phyloP scores from a whole-genome alignment of 2,888 invertebrate species.

The Spialia ferax region DNA sequence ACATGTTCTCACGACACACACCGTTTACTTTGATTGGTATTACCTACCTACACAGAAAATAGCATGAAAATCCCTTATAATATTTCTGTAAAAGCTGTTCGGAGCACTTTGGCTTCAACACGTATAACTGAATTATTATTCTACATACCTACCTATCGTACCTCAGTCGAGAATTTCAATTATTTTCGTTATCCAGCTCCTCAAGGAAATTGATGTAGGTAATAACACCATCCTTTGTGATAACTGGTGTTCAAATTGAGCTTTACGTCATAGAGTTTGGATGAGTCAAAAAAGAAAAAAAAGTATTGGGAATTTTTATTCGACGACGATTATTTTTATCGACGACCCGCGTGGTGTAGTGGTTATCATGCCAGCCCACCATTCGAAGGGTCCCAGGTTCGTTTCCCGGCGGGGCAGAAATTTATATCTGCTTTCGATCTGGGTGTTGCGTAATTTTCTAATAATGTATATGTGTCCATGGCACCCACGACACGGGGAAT shows the following conservation, averaged over 20 bases:
- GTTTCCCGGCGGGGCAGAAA: no score
- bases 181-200: conserved; percentile 6
- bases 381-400: no score
- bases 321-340: no score
- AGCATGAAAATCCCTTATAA: background rate
- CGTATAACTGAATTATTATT: conserved; percentile 8
- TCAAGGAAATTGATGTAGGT: background rate
- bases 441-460: no score
- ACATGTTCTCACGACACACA: background rate
- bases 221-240: conserved; percentile 1
- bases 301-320: no score
- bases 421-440: no score
- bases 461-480: no score
- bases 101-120: background rate
- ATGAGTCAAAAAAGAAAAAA: no score
- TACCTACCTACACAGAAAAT: conserved; percentile 4
- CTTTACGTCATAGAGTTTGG: no score
- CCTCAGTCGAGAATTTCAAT: conserved; percentile 1
- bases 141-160: conserved; percentile 2
- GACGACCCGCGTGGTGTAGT: no score
- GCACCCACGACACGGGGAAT: no score
- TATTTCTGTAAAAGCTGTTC: background rate
- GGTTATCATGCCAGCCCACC: no score
- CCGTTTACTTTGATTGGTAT: background rate
- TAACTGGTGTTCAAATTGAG: background rate